Evolutionary conservation across 2,888 invertebrate genomes (phyloP).

Genomic region (Chloroclystis v-ata): DNA sequence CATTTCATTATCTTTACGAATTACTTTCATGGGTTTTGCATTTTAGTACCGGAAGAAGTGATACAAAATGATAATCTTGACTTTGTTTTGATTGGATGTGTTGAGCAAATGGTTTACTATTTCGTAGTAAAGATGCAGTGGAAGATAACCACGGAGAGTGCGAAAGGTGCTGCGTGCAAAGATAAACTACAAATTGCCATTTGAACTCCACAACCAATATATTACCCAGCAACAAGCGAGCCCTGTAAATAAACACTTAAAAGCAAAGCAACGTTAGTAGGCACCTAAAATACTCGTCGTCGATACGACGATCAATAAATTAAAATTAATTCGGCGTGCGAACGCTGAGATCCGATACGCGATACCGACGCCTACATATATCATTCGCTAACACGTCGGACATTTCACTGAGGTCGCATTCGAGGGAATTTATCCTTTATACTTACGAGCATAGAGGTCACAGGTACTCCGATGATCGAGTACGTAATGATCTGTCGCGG

Average conservation of each 20-base stretch:
- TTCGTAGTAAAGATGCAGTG: conserved; percentile 12
- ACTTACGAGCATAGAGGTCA: conserved; percentile 51
- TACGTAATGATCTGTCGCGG: conserved; percentile 61
- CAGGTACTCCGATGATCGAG: conserved; percentile 47
- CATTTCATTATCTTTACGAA: conserved; percentile 7
- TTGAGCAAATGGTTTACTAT: neutral
- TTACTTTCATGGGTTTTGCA: neutral
- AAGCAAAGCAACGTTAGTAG: conserved; percentile 64
- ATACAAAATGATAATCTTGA: neutral
- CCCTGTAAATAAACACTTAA: conserved; percentile 56
- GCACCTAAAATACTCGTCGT: conserved; percentile 73
- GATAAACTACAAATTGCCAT: conserved; percentile 22
- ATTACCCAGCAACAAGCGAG: conserved; percentile 39
- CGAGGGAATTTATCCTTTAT: conserved; percentile 61
- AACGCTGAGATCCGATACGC: conserved; percentile 76
- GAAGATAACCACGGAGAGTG: conserved; percentile 10
- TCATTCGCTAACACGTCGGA: conserved; percentile 78
- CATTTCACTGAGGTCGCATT: conserved; percentile 64
- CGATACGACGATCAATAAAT: conserved; percentile 77
- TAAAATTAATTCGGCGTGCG: conserved; percentile 79
- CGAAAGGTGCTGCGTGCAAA: conserved; percentile 16
- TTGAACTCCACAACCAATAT: conserved; percentile 33
- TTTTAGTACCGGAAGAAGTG: neutral
- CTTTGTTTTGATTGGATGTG: neutral
- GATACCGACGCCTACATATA: conserved; percentile 78